Evolutionary conservation across 2,797 vertebrate species (phyloP).

Genomic region (Enteromius anoplus): DNA sequence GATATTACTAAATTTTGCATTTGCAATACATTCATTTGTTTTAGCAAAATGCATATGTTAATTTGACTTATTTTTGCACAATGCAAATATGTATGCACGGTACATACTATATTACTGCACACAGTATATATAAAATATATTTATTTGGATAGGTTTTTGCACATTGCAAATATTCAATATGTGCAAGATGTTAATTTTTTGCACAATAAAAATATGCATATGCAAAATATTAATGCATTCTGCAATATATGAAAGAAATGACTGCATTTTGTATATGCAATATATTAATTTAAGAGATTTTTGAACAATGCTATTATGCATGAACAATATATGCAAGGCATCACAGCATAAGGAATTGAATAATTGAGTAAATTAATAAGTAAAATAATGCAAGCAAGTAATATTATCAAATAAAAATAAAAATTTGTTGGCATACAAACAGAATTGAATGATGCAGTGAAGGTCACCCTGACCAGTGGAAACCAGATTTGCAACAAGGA

Average conservation of each 20-base stretch:
- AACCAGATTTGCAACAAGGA: neutral
- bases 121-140: neutral
- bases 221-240: neutral
- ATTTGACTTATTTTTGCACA: neutral
- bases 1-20: neutral
- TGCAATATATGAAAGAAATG: neutral
- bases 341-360: no score
- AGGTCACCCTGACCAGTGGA: neutral
- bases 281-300: neutral
- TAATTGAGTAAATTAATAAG: no score
- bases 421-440: neutral
- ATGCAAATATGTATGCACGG: neutral
- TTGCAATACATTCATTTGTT: neutral
- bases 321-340: no score
- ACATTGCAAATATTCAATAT: neutral
- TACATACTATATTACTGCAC: neutral
- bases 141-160: neutral
- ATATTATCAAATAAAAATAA: neutral
- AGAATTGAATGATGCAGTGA: neutral
- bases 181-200: neutral
- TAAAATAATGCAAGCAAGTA: neutral
- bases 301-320: neutral
- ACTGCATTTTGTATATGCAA: neutral
- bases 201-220: neutral
- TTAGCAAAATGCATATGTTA: neutral